Conservation (phyloP, 92 coral and sea anemone genomes). For the Desmophyllum pertusum region DNA sequence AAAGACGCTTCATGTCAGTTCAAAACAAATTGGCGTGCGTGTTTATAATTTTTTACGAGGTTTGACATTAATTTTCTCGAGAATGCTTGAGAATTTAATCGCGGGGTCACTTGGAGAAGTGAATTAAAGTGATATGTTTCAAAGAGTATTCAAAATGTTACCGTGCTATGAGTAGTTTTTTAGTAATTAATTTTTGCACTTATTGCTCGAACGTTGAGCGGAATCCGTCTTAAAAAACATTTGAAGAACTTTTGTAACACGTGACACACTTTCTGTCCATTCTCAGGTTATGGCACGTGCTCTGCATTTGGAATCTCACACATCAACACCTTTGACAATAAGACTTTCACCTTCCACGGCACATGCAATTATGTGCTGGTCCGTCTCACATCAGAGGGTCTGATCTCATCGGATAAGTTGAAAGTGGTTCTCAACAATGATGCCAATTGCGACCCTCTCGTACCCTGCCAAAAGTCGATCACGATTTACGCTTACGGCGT, state of each 20-base stretch:
- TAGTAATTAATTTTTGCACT: too few species aligned
- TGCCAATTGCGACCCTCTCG: slow-evolving; percentile 58
- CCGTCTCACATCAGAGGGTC: slow-evolving; percentile 38
- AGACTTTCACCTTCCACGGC: slow-evolving; percentile 76
- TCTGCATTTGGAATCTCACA: slow-evolving; percentile 78
- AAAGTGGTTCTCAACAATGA: slow-evolving; percentile 69
- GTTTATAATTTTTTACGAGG: too few species aligned
- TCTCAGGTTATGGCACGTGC: slow-evolving; percentile 79
- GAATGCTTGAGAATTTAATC: too few species aligned
- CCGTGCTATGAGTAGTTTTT: too few species aligned
- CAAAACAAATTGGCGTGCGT: too few species aligned
- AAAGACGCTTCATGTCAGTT: too few species aligned
- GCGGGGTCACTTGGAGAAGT: too few species aligned
- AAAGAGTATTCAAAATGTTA: too few species aligned
- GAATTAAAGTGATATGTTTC: too few species aligned
- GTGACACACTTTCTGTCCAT: background rate
- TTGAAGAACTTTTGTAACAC: background rate
- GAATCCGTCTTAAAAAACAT: too few species aligned
- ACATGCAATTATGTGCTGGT: slow-evolving; percentile 74
- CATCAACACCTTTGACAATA: slow-evolving; percentile 83
- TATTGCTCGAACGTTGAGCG: too few species aligned
- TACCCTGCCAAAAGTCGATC: slow-evolving; percentile 68
- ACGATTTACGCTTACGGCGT: slow-evolving; percentile 38
- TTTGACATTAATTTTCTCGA: too few species aligned
- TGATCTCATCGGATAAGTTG: slow-evolving; percentile 23